Conservation (phyloP, 2,797 vertebrate species). For the Neopelma chrysocephalum region DNA sequence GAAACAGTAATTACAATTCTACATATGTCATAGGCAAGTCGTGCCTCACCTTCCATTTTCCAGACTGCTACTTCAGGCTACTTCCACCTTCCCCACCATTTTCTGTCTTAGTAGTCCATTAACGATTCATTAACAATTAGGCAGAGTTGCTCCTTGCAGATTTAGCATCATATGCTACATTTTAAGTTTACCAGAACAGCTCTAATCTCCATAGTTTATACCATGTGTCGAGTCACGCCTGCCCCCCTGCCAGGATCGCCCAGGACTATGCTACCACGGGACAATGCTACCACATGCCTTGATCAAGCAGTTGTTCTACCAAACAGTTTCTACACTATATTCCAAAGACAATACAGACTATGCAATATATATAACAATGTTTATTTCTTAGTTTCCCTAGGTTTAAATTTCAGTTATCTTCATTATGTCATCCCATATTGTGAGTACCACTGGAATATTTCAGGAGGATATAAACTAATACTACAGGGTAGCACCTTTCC, state of each 20-base stretch:
- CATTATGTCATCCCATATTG: neutral
- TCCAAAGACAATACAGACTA: neutral
- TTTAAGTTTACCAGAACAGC: neutral
- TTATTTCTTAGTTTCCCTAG: neutral
- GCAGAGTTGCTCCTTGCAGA: neutral
- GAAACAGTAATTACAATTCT: neutral
- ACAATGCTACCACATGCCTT: too few species aligned
- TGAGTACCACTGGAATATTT: neutral
- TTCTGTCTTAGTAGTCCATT: neutral
- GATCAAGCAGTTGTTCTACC: neutral
- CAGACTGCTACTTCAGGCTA: neutral
- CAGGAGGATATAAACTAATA: neutral
- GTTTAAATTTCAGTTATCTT: neutral
- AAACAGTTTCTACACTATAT: neutral
- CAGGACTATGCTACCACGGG: neutral
- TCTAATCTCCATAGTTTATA: neutral
- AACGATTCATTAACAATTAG: neutral
- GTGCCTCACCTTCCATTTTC: neutral
- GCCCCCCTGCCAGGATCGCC: neutral
- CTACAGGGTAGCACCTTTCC: neutral
- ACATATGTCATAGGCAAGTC: neutral
- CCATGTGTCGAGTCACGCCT: accelerated
- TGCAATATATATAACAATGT: neutral
- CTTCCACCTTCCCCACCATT: neutral
- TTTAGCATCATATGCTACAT: neutral